Percentiles rank a stretch among this genome's conserved stretches.
These are phyloP conservation scores for Lacanobia oleracea DNA, from an alignment of 2,888 invertebrate species.

Conservation along the genomic window DNA sequence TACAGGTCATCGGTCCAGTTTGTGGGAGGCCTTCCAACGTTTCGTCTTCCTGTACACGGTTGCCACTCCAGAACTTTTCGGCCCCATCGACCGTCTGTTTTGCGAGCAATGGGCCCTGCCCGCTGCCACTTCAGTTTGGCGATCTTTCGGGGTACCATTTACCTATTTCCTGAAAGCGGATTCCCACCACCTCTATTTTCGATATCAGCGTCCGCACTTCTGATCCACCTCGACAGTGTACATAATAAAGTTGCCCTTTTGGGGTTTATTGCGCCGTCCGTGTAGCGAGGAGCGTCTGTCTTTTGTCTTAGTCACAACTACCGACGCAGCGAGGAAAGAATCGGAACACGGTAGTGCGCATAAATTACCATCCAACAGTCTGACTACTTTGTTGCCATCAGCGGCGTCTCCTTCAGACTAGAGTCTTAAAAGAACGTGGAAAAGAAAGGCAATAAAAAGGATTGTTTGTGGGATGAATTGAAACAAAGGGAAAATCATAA, in stretches of 20 bases:
- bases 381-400: conserved; percentile 20
- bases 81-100: too few relatives aligned
- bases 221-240: conserved; percentile 24
- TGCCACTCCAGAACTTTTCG: too few relatives aligned
- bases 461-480: too few relatives aligned
- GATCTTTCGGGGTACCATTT: too few relatives aligned
- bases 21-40: too few relatives aligned
- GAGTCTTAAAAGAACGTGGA: background rate
- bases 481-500: too few relatives aligned
- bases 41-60: too few relatives aligned
- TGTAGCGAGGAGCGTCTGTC: conserved; percentile 51
- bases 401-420: background rate
- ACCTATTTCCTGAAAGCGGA: background rate
- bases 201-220: conserved; percentile 21
- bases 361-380: conserved; percentile 22
- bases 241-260: conserved; percentile 63
- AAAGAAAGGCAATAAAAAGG: too few relatives aligned
- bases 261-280: conserved; percentile 63
- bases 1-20: too few relatives aligned
- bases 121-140: too few relatives aligned
- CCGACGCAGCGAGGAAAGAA: conserved; percentile 37
- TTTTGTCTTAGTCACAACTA: conserved; percentile 59
- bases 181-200: background rate
- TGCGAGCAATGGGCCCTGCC: too few relatives aligned
- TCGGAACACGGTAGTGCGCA: conserved; percentile 26